Conservation (phyloP, 1,140 invertebrate species). For the Harpegnathos saltator region DNA sequence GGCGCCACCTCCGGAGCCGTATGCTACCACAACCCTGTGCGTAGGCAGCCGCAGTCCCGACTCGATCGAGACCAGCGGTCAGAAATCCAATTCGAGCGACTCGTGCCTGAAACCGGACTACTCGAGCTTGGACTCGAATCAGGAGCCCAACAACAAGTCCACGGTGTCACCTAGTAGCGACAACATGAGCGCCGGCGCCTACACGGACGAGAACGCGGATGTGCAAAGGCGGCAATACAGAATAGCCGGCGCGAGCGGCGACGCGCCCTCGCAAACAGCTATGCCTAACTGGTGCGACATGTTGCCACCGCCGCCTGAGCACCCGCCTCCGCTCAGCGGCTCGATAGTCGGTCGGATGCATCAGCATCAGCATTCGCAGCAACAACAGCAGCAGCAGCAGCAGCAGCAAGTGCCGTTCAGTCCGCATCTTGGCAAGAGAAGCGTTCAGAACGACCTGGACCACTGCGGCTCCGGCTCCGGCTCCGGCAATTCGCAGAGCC, state of each 20-base stretch:
- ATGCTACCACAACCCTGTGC: conserved; percentile 92
- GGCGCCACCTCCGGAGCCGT: conserved; percentile 91
- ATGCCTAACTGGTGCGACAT: conserved; percentile 92
- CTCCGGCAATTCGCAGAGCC: conserved; percentile 82
- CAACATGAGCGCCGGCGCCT: conserved; percentile 84
- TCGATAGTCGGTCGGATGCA: conserved; percentile 46
- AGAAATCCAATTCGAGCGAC: conserved; percentile 85
- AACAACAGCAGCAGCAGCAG: conserved; percentile 50
- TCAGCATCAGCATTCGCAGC: conserved; percentile 54
- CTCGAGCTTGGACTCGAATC: conserved; percentile 84
- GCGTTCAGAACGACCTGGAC: conserved; percentile 80
- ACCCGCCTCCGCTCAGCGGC: conserved; percentile 88
- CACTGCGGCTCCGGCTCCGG: conserved; percentile 65
- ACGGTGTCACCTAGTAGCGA: conserved; percentile 84
- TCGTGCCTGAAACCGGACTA: conserved; percentile 86
- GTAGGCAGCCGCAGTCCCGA: conserved; percentile 85
- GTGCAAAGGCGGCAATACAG: conserved; percentile 80
- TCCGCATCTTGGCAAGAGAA: conserved; percentile 82
- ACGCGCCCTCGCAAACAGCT: conserved; percentile 56
- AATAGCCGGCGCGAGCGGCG: conserved; percentile 69
- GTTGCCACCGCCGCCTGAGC: conserved; percentile 92
- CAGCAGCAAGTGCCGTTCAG: conserved; percentile 79
- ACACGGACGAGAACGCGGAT: conserved; percentile 80
- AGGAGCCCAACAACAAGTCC: conserved; percentile 83
- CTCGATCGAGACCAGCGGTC: conserved; percentile 84